Conservation (phyloP, 2,888 invertebrate species). For the Oscheius sp. region DNA sequence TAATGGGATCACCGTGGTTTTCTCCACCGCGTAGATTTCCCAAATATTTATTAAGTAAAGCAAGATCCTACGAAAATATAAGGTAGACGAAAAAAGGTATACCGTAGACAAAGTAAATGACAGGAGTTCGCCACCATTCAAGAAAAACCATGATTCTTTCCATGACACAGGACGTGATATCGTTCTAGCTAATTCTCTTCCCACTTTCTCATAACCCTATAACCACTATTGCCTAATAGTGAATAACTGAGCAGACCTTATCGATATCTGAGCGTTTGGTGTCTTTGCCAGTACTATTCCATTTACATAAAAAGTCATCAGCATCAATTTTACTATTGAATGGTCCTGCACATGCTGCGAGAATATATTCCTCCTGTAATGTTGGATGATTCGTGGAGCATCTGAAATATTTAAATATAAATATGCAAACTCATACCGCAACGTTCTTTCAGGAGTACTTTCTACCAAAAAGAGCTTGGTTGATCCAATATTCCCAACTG, state of each 20-base stretch:
- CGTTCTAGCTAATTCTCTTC: constrained; percentile 12
- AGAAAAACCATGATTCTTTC: constrained; percentile 35
- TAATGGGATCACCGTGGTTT: neutral
- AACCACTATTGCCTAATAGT: neutral
- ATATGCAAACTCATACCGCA: neutral
- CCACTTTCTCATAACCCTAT: constrained; percentile 36
- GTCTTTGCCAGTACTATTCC: constrained; percentile 21
- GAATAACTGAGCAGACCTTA: constrained; percentile 17
- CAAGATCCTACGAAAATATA: constrained; percentile 10
- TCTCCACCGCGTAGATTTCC: neutral
- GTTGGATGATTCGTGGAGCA: neutral
- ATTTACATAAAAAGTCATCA: constrained; percentile 35
- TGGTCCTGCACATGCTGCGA: constrained; percentile 45
- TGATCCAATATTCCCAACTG: neutral
- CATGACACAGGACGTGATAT: neutral
- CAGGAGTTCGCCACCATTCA: constrained; percentile 4
- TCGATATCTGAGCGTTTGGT: constrained; percentile 26
- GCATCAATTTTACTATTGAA: constrained; percentile 36
- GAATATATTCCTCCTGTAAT: neutral
- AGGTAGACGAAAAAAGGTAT: neutral
- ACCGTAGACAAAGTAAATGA: neutral
- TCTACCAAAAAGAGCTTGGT: constrained; percentile 14
- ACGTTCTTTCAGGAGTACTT: neutral
- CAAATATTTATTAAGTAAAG: constrained; percentile 6
- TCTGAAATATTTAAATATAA: neutral